phyloP scores from a whole-genome alignment of 2,113 vertebrate species.

The Sander vitreus region DNA sequence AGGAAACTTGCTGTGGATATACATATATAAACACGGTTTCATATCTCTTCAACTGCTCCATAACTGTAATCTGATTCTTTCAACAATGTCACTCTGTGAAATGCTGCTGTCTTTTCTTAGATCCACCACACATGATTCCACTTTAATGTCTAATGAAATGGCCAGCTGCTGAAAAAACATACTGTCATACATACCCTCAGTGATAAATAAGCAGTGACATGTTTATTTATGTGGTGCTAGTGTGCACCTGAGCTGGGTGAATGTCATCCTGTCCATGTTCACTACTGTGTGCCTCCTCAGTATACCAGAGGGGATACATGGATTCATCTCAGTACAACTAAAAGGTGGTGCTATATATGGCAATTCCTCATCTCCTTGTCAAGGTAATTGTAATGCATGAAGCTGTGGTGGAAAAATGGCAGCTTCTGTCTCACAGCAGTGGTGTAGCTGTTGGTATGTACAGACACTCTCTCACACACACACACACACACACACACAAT shows the following conservation, averaged over 20 bases:
- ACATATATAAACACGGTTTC: neutral
- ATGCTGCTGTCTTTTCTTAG: neutral
- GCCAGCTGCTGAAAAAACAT: constrained; percentile 1
- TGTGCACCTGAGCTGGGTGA: constrained; percentile 15
- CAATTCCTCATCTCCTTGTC: neutral
- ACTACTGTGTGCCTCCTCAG: neutral
- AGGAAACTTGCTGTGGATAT: too few species aligned
- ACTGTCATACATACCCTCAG: neutral
- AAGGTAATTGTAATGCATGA: neutral
- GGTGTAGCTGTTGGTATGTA: neutral
- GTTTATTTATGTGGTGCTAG: constrained; percentile 27
- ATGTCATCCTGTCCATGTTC: constrained; percentile 17
- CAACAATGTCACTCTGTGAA: neutral
- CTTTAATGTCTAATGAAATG: neutral
- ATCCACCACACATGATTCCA: neutral
- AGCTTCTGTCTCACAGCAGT: neutral
- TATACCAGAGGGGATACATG: neutral
- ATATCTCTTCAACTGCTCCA: neutral
- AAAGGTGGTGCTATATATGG: neutral
- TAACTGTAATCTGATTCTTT: too few species aligned
- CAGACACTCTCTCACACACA: too few species aligned
- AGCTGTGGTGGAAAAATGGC: neutral
- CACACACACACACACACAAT: too few species aligned
- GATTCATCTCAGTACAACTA: neutral
- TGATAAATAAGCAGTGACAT: constrained; percentile 4